These are phyloP conservation scores for Cynodonichthys magdalenae DNA, from an alignment of 2,797 vertebrate genomes.

Conservation along the genomic window DNA sequence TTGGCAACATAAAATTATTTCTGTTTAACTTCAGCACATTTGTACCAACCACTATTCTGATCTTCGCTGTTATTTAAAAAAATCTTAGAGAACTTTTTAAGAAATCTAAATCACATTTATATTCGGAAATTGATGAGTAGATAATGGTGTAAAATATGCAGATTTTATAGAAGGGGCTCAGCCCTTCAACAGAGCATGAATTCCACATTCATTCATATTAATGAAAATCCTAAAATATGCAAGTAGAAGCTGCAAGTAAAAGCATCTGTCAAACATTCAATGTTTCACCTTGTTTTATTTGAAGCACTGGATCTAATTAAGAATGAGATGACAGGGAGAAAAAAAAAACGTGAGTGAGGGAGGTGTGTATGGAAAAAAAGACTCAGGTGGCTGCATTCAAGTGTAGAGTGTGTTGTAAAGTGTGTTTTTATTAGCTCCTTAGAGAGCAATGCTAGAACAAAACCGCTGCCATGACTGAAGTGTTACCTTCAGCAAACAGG, in stretches of 20 bases:
- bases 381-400: constrained; percentile 37
- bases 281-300: constrained; percentile 11
- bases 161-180: constrained; percentile 2
- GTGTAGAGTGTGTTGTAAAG: constrained; percentile 37
- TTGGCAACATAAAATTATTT: neutral
- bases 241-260: constrained; percentile 27
- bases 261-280: constrained; percentile 5
- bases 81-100: neutral
- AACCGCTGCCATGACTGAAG: constrained; percentile 18
- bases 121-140: constrained; percentile 1
- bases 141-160: constrained; percentile 10
- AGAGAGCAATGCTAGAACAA: constrained; percentile 27
- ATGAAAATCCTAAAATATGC: constrained; percentile 8
- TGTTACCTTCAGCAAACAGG: constrained; percentile 8
- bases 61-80: constrained; percentile 4
- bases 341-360: constrained; percentile 13
- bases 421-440: constrained; percentile 48
- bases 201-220: constrained; percentile 31
- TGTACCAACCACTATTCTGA: neutral
- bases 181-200: constrained; percentile 12
- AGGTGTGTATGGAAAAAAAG: constrained; percentile 8
- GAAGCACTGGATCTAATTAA: constrained; percentile 19
- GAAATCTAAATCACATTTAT: constrained; percentile 9
- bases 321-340: constrained; percentile 8
- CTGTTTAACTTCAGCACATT: neutral